Percentiles rank a stretch among this genome's conserved stretches.
Evolutionary conservation across 2,797 vertebrate species (phyloP).

Genomic region (Acomys russatus): DNA sequence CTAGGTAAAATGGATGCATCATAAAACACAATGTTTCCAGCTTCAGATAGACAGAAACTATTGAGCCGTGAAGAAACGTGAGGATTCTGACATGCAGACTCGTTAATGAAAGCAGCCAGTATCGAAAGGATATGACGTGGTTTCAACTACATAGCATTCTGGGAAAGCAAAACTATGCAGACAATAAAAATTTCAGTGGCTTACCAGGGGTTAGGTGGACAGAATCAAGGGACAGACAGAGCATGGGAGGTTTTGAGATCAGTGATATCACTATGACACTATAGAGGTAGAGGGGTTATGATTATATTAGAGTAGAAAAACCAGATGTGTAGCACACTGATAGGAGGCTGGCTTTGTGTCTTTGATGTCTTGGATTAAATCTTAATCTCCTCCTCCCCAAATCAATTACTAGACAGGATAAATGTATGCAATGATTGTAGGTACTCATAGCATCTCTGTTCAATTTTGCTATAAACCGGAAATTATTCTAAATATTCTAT

Average conservation of each 20-base stretch:
- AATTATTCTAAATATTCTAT: background rate
- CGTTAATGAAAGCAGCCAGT: background rate
- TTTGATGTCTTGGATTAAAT: background rate
- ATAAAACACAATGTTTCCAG: background rate
- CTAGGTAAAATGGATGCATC: background rate
- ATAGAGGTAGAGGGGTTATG: background rate
- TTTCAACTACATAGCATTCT: background rate
- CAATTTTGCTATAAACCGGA: background rate
- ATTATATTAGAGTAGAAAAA: too few relatives aligned
- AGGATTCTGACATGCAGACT: background rate
- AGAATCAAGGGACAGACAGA: too few relatives aligned
- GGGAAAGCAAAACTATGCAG: background rate
- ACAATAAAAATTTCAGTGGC: background rate
- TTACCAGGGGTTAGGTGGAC: background rate
- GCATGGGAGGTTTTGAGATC: background rate
- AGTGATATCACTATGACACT: background rate
- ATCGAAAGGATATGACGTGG: background rate
- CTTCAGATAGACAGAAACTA: background rate
- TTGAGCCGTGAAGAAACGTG: background rate
- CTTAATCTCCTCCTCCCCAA: background rate
- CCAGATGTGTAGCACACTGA: background rate
- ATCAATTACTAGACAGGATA: background rate
- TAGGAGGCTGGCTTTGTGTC: background rate
- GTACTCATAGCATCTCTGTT: background rate
- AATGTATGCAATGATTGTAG: background rate